Conservation (phyloP, 2,888 invertebrate species). For the Alloplasta piceator region DNA sequence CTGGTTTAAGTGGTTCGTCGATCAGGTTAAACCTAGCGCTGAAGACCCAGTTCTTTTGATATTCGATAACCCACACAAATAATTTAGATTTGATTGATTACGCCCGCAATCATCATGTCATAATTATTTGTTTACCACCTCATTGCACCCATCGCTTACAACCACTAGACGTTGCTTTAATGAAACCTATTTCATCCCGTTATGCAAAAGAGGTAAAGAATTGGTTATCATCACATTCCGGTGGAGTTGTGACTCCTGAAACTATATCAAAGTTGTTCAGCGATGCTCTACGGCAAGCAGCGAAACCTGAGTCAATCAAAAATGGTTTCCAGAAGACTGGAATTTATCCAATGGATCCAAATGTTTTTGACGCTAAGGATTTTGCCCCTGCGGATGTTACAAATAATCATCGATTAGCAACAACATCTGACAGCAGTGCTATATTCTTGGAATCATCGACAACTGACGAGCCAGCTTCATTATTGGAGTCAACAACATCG, state of each 20-base stretch:
- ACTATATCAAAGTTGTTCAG: conserved; percentile 73
- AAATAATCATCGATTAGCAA: no score
- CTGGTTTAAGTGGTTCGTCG: no score
- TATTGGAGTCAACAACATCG: no score
- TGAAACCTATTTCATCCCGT: conserved; percentile 69
- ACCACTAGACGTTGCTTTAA: conserved; percentile 70
- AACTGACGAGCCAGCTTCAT: no score
- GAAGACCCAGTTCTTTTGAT: conserved; percentile 77
- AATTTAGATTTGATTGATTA: conserved; percentile 73
- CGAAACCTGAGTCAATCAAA: conserved; percentile 68
- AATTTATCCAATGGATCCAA: conserved; percentile 65
- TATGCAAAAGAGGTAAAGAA: conserved; percentile 70
- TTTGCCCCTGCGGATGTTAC: no score
- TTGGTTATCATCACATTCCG: conserved; percentile 72
- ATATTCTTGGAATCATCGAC: no score
- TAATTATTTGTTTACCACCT: conserved; percentile 75
- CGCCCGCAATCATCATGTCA: conserved; percentile 70
- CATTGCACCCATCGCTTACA: conserved; percentile 73
- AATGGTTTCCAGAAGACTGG: conserved; percentile 73
- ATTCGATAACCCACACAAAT: conserved; percentile 79
- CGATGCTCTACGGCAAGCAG: conserved; percentile 70
- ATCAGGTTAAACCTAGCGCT: no score
- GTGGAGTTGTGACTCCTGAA: conserved; percentile 68
- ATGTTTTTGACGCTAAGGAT: no score
- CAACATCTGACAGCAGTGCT: no score